Evolutionary conservation across 2,797 vertebrate species (phyloP).

Genomic region (Poeciliopsis turneri): DNA sequence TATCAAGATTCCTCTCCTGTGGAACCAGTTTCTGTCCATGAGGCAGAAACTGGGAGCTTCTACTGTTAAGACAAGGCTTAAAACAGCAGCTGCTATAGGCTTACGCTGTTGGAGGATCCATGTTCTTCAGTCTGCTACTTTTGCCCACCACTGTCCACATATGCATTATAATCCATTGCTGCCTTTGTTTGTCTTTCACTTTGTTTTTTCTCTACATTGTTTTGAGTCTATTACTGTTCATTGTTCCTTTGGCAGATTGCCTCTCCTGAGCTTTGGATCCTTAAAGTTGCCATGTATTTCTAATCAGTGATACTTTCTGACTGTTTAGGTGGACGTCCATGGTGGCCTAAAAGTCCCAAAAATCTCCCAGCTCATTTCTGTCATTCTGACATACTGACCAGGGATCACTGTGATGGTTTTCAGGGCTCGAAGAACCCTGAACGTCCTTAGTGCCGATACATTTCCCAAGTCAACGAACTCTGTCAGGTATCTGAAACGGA

Average conservation of each 20-base stretch:
- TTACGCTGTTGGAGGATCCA: no score
- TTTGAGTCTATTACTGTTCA: not conserved
- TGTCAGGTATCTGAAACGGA: slow-evolving; percentile 85
- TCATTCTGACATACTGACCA: slow-evolving; percentile 75
- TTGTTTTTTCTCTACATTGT: not conserved
- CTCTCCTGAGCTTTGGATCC: not conserved
- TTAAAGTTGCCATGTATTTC: not conserved
- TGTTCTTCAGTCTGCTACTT: no score
- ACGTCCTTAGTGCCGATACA: slow-evolving; percentile 93
- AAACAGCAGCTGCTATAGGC: no score
- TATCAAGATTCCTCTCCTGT: no score
- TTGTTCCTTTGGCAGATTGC: not conserved
- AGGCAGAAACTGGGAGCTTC: no score
- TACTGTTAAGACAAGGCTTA: no score
- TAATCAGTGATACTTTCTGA: not conserved
- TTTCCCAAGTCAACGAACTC: slow-evolving; percentile 95
- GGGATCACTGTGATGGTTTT: slow-evolving; percentile 98
- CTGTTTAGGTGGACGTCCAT: not conserved
- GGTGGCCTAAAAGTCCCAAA: not conserved
- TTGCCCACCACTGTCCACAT: no score
- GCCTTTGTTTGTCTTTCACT: no score
- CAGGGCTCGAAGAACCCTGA: slow-evolving; percentile 94
- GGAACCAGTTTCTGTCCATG: no score
- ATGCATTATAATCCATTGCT: no score
- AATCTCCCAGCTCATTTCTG: no score